Conservation (phyloP, 2,888 invertebrate species). For the Conops quadrifasciatus region DNA sequence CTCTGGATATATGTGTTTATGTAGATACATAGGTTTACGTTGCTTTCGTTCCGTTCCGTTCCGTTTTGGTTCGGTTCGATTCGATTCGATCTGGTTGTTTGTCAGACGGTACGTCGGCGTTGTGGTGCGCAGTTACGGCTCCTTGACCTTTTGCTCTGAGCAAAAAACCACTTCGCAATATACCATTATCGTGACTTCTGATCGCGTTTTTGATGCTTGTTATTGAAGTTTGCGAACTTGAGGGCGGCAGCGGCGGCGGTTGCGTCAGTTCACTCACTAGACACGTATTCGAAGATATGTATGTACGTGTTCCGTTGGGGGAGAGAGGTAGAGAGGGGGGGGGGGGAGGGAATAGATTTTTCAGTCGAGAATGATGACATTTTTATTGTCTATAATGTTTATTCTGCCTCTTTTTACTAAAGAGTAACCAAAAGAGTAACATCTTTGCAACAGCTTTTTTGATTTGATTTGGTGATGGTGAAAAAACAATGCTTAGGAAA, state of each 20-base stretch:
- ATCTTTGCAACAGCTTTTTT: too few species aligned
- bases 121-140: slow-evolving; percentile 19
- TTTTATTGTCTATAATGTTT: neutral
- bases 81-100: slow-evolving; percentile 4
- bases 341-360: neutral
- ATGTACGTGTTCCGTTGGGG: neutral
- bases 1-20: neutral
- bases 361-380: neutral
- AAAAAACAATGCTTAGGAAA: too few species aligned
- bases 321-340: neutral
- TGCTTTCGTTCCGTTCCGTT: slow-evolving; percentile 2
- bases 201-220: slow-evolving; percentile 43
- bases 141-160: slow-evolving; percentile 30
- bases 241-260: too few species aligned
- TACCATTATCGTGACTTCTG: slow-evolving; percentile 50
- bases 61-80: neutral
- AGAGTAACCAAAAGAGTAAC: too few species aligned
- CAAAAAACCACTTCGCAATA: slow-evolving; percentile 43
- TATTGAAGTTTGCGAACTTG: too few species aligned
- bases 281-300: too few species aligned
- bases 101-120: slow-evolving; percentile 25
- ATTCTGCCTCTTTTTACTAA: too few species aligned
- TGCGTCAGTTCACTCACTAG: too few species aligned
- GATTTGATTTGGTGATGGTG: too few species aligned
- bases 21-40: too few species aligned